Conservation (phyloP, 2,888 invertebrate genomes). For the Neocrepidodera transversa region DNA sequence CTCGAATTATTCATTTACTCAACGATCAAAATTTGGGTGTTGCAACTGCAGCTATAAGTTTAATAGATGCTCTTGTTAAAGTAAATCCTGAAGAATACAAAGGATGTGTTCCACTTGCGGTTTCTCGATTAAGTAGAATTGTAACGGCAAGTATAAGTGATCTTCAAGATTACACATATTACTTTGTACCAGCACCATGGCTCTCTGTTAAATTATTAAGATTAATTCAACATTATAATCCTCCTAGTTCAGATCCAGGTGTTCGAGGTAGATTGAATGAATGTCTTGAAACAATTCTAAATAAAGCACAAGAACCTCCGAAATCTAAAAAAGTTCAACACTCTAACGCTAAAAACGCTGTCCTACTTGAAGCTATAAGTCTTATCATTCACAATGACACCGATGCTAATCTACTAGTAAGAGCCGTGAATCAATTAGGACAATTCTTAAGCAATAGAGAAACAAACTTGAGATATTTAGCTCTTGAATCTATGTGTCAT, state of each 20-base stretch:
- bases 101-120: constrained; percentile 97
- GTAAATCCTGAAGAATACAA: constrained; percentile 99
- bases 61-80: constrained; percentile 98
- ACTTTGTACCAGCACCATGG: constrained; percentile 99
- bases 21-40: constrained; percentile 99
- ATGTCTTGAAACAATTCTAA: constrained; percentile 96
- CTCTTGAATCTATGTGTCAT: constrained; percentile 99
- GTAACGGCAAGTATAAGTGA: constrained; percentile 99
- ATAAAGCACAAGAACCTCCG: constrained; percentile 99
- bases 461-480: constrained; percentile 96
- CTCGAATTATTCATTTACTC: constrained; percentile 95
- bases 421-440: constrained; percentile 98
- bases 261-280: constrained; percentile 95
- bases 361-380: constrained; percentile 99
- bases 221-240: constrained; percentile 96
- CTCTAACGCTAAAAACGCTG: constrained; percentile 99
- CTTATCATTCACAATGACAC: constrained; percentile 99
- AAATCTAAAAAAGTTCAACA: constrained; percentile 99
- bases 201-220: constrained; percentile 96
- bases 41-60: constrained; percentile 96
- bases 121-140: constrained; percentile 95
- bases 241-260: constrained; percentile 95
- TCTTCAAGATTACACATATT: constrained; percentile 99
- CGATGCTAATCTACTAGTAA: constrained; percentile 94
- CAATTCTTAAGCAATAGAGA: constrained; percentile 97